phyloP scores from a whole-genome alignment of 1,140 invertebrate genomes.

The Pissodes strobi region DNA sequence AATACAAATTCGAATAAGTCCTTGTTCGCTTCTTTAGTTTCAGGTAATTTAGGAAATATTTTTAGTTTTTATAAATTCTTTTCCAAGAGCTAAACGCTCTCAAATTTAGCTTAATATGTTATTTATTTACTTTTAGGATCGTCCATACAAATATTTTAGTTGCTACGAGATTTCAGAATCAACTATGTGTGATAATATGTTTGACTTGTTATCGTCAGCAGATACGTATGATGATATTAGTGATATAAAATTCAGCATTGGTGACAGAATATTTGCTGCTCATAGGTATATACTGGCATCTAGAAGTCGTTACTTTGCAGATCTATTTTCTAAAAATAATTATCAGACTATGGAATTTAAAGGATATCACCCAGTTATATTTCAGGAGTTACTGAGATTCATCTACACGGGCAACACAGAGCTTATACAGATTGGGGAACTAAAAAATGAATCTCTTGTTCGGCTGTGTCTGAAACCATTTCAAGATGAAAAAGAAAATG shows the following conservation, averaged over 20 bases:
- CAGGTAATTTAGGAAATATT: too few species aligned
- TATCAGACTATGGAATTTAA: slow-evolving; percentile 49
- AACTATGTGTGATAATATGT: slow-evolving; percentile 59
- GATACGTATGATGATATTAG: slow-evolving; percentile 66
- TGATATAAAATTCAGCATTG: slow-evolving; percentile 70
- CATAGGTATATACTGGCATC: slow-evolving; percentile 74
- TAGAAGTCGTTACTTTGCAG: slow-evolving; percentile 62
- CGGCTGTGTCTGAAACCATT: slow-evolving; percentile 24
- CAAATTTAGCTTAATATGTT: too few species aligned
- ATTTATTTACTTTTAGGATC: slow-evolving; percentile 45
- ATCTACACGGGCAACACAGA: slow-evolving; percentile 69
- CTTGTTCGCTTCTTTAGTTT: too few species aligned
- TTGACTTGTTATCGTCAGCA: slow-evolving; percentile 61
- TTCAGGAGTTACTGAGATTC: slow-evolving; percentile 66
- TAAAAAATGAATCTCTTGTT: slow-evolving; percentile 26
- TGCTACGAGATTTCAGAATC: slow-evolving; percentile 58
- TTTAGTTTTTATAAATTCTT: too few species aligned
- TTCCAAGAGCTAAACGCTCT: too few species aligned
- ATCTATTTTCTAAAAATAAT: slow-evolving; percentile 40
- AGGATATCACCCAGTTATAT: slow-evolving; percentile 64
- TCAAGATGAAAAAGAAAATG: slow-evolving; percentile 25
- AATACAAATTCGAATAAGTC: too few species aligned
- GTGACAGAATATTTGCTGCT: slow-evolving; percentile 60
- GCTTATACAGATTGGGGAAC: slow-evolving; percentile 60
- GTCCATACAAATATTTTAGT: slow-evolving; percentile 45